Conservation (phyloP, 2,113 vertebrate genomes). For the Toxotes jaculatrix region DNA sequence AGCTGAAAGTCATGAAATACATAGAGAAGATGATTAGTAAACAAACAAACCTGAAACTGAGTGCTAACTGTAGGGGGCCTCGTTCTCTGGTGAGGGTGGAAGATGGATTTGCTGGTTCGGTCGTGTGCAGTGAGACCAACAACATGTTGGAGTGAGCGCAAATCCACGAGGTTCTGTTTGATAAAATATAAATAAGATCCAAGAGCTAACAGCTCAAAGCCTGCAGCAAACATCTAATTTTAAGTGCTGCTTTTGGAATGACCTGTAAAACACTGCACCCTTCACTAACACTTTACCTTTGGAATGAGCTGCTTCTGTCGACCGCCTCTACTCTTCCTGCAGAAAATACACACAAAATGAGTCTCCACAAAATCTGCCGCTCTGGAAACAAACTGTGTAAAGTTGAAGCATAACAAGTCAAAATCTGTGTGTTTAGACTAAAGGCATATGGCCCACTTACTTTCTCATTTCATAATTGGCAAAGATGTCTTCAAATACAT, state of each 20-base stretch:
- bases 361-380: not conserved
- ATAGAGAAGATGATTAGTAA: not conserved
- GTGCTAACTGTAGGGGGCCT: constrained; percentile 89
- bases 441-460: constrained; percentile 80
- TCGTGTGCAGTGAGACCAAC: constrained; percentile 89
- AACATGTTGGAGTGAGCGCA: constrained; percentile 90
- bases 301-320: constrained; percentile 95
- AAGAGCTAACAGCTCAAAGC: not conserved
- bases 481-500: constrained; percentile 94
- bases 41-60: constrained; percentile 94
- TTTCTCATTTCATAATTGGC: constrained; percentile 91
- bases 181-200: not conserved
- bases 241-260: not conserved
- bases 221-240: not conserved
- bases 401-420: not conserved
- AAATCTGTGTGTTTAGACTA: not conserved
- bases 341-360: constrained; percentile 35
- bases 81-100: constrained; percentile 90
- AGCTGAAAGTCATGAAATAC: not conserved
- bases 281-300: constrained; percentile 85
- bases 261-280: not conserved
- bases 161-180: constrained; percentile 91
- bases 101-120: constrained; percentile 88
- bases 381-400: not conserved
- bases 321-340: constrained; percentile 89